These are phyloP conservation scores for Morpho helenor DNA, from an alignment of 2,888 invertebrate genomes.

Conservation along the genomic window DNA sequence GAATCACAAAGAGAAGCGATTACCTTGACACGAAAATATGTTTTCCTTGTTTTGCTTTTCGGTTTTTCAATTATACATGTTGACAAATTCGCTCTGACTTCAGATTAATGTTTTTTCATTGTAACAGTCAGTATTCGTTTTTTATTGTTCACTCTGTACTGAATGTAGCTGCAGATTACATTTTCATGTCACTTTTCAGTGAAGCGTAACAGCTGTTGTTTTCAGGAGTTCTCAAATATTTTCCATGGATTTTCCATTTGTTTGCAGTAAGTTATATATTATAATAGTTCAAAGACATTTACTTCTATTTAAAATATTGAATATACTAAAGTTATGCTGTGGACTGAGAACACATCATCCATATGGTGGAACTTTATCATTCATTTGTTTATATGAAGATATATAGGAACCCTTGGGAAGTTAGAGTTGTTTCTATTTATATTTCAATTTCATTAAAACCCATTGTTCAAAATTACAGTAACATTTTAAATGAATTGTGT, in stretches of 20 bases:
- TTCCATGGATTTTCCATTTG: slow-evolving; percentile 55
- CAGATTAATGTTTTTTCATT: slow-evolving; percentile 1
- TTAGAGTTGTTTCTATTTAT: too few relatives aligned
- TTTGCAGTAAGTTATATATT: slow-evolving; percentile 50
- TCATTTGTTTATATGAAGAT: too few relatives aligned
- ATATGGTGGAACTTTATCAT: too few relatives aligned
- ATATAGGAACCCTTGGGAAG: too few relatives aligned
- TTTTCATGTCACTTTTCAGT: slow-evolving; percentile 53
- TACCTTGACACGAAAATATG: slow-evolving; percentile 39
- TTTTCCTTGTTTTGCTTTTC: slow-evolving; percentile 34
- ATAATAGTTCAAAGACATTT: neutral
- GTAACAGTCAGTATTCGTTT: neutral
- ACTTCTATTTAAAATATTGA: neutral
- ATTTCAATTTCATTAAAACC: too few relatives aligned
- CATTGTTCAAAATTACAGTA: too few relatives aligned
- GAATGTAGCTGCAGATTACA: slow-evolving; percentile 56
- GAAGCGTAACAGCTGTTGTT: slow-evolving; percentile 45
- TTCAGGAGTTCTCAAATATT: slow-evolving; percentile 25
- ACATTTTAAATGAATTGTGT: too few relatives aligned
- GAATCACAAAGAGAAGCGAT: slow-evolving; percentile 28
- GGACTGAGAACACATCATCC: too few relatives aligned
- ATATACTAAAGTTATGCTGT: neutral
- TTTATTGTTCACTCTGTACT: slow-evolving; percentile 27
- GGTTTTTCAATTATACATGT: slow-evolving; percentile 14
- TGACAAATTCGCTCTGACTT: neutral